These are phyloP conservation scores for Sebastes hopkinsi DNA, from an alignment of 2,797 vertebrate species.

Conservation along the genomic window DNA sequence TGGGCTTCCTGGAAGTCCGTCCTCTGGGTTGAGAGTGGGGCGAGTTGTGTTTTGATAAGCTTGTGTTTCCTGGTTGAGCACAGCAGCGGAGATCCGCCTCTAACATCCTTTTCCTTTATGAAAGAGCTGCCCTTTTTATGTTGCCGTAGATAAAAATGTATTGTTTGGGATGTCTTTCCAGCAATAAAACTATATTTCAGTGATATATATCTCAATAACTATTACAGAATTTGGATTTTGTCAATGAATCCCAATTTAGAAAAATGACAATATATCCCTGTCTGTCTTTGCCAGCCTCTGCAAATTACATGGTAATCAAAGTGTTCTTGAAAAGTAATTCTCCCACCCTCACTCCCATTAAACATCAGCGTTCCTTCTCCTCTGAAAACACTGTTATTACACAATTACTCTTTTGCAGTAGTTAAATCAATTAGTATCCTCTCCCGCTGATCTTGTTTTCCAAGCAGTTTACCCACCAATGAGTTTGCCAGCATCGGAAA, in stretches of 20 bases:
- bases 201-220: neutral
- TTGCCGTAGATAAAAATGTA: conserved; percentile 19
- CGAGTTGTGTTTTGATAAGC: conserved; percentile 82
- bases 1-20: conserved; percentile 85
- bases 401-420: conserved; percentile 48
- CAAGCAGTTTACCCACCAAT: conserved; percentile 47
- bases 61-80: conserved; percentile 68
- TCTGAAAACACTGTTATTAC: conserved; percentile 43
- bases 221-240: neutral
- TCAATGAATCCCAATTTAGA: conserved; percentile 9
- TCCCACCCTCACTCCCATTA: conserved; percentile 7
- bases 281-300: neutral
- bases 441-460: conserved; percentile 63
- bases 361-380: conserved; percentile 5
- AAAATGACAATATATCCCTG: neutral
- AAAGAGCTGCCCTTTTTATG: conserved; percentile 30
- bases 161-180: conserved; percentile 5
- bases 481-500: conserved; percentile 34
- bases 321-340: conserved; percentile 24
- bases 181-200: neutral
- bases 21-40: conserved; percentile 80
- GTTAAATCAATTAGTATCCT: conserved; percentile 50
- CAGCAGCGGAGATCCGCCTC: conserved; percentile 19
- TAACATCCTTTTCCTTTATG: conserved; percentile 79
- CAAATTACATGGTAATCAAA: conserved; percentile 34